Evolutionary conservation across 35 echinoderm and acorn worm genomes (phyloP).

Genomic region (Amphiura filiformis): DNA sequence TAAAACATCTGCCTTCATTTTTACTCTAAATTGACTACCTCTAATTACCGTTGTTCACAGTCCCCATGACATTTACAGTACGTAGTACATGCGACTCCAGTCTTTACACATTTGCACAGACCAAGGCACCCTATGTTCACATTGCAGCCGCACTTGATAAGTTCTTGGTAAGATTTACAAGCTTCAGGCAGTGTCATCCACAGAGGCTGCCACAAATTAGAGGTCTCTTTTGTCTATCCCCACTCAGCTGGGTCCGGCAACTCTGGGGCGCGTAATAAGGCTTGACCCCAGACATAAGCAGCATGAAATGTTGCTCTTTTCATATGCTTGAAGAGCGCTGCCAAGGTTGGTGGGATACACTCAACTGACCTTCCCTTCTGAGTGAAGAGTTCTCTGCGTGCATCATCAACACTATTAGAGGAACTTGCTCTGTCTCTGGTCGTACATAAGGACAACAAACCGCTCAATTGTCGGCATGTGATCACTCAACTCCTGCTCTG

Average conservation of each 20-base stretch:
- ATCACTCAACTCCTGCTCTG: background rate
- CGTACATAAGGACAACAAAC: slow-evolving; percentile 18
- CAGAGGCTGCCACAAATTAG: background rate
- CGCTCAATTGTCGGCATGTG: background rate
- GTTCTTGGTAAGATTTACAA: background rate
- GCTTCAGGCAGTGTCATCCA: slow-evolving; percentile 18
- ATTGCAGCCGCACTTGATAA: slow-evolving; percentile 20
- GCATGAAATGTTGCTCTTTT: slow-evolving; percentile 30
- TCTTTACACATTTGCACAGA: slow-evolving; percentile 18
- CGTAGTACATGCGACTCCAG: background rate
- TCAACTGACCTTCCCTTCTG: background rate
- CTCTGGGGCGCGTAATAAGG: background rate
- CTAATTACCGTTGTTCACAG: background rate
- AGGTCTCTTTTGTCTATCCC: slow-evolving; percentile 17
- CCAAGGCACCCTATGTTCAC: background rate
- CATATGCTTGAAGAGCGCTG: slow-evolving; percentile 20
- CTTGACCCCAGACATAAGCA: background rate
- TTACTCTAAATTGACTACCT: too few relatives aligned
- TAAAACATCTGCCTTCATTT: too few relatives aligned
- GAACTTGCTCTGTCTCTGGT: background rate
- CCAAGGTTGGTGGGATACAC: slow-evolving; percentile 20
- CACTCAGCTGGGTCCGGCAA: slow-evolving; percentile 6
- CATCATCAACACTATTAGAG: slow-evolving; percentile 2
- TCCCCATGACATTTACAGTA: background rate
- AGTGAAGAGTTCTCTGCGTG: slow-evolving; percentile 18